Evolutionary conservation across 2,888 invertebrate genomes (phyloP), one percentile per base, ranked within the genome.

Genomic region (Octodonta nipae): DNA sequence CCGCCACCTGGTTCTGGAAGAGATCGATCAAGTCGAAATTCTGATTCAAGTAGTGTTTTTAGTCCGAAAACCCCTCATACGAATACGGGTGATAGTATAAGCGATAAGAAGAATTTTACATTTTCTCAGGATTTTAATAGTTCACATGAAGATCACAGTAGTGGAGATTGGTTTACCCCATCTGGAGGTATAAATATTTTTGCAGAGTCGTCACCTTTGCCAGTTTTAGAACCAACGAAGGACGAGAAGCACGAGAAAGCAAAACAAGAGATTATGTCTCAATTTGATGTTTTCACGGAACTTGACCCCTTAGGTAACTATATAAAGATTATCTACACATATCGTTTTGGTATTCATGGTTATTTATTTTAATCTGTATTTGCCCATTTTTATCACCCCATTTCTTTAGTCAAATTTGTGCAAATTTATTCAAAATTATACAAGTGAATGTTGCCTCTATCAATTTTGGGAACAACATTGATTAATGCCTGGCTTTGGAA

Each of bases 231-330:
- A 36, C 42, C 48, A n/a, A 38, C 45, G 3, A 55, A 51, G 38
- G 58, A 58, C 30, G 57, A 59, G 17, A 56, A 56, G 36, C 58
- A 60, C 31, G 59, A 61, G 41, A 46, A 49, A 20, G 45, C 54
- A 8, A 60, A 60, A 33, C 55, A 58, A 40, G 61, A 61, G 41
- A 63, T 63, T 39, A 44, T 63, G 44, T 59, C 61, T 8, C 61
- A 63, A 60, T 75, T 78, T 68, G 87, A 87, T 67, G 84, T 89
- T 51, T 91, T 91, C 70, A 87, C 86, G 45, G 89, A 91, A 61
- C 69, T 91, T 63, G 89, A 91, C 71, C 91, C 91, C 39, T 69
- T 89, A 58, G 89, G 89, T 59, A 84, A 83, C n/a, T n/a, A n/a
- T n/a, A n/a, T n/a, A n/a, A n/a, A n/a, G n/a, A n/a, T n/a, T n/a